phyloP scores from a whole-genome alignment of 2,888 invertebrate species.

The Meandrusa payeni region DNA sequence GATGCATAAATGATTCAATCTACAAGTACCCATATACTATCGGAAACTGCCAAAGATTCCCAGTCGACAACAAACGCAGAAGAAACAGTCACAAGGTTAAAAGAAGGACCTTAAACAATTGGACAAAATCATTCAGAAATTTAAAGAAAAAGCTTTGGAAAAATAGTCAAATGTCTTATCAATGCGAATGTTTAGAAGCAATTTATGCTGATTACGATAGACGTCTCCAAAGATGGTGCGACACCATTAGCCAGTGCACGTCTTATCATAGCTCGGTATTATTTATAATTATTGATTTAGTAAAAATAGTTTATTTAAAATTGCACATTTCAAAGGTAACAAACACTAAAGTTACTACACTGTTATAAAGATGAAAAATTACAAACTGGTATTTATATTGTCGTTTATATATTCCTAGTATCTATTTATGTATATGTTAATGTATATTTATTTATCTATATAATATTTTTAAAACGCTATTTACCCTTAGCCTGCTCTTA shows the following conservation, averaged over 20 bases:
- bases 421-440: no score
- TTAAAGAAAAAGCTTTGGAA: slow-evolving; percentile 65
- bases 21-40: slow-evolving; percentile 54
- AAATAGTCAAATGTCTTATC: slow-evolving; percentile 45
- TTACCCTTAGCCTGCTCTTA: no score
- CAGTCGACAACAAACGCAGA: slow-evolving; percentile 33
- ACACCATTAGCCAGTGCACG: slow-evolving; percentile 66
- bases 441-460: no score
- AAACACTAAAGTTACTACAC: no score
- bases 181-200: slow-evolving; percentile 65
- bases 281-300: no score
- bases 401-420: no score
- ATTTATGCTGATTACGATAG: slow-evolving; percentile 71
- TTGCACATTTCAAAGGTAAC: no score
- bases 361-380: no score
- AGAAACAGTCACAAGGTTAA: slow-evolving; percentile 55
- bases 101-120: slow-evolving; percentile 51
- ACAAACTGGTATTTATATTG: no score
- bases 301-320: no score
- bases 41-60: slow-evolving; percentile 41
- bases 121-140: slow-evolving; percentile 54
- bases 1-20: slow-evolving; percentile 40
- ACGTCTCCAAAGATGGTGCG: slow-evolving; percentile 73
- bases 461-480: no score
- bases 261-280: slow-evolving; percentile 57